Evolutionary conservation across 2,113 vertebrate genomes (phyloP), one percentile per base, ranked within the genome.

Genomic region (Engraulis encrasicolus): DNA sequence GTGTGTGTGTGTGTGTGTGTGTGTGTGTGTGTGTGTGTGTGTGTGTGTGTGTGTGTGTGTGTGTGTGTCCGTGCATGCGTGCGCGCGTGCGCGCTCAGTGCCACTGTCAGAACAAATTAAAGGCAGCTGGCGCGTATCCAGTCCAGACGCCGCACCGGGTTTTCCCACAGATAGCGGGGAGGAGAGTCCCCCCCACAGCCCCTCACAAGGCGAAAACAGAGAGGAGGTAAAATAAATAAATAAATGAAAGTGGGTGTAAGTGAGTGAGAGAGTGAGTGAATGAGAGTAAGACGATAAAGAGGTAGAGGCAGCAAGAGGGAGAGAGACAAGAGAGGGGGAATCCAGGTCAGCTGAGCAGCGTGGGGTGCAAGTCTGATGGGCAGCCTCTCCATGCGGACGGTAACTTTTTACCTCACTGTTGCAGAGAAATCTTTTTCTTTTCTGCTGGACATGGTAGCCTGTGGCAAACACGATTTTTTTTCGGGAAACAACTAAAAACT

Each of bases 111-210:
- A 78, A 19, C n/a, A 20, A 45, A 20, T 27, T 6, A 48, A 36
- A 34, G 7, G n/a, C 3, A 3, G 6, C 85, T 92, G 92, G 90
- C 91, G 91, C 90, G 88, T 83, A 87, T 94, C 93, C 93, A 93
- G 89, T 89, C 88, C 82, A 66, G 40, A 83, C 81, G 91, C 93
- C 91, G 89, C 50, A 82, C 93, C 93, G 89, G 91, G 89, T 93
- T 93, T 94, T 94, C 88, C 50, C 50, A 84, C 85, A 90, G 83
- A 92, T 92, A 89, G 87, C 89, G 87, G 79, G 85, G 86, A 88
- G 83, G 78, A 81, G 89, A 45, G 66, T 48, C 27, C 66, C n/a
- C 66, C n/a, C 50, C 14, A 66, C 6, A 50, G 20, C 18, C 58
- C 14, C 23, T 61, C 37, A 19, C 2, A 34, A 36, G 38, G 52